Percentiles rank a stretch among this genome's conserved stretches.
phyloP scores from a whole-genome alignment of 2,797 vertebrate species.

The Rhincodon typus region DNA sequence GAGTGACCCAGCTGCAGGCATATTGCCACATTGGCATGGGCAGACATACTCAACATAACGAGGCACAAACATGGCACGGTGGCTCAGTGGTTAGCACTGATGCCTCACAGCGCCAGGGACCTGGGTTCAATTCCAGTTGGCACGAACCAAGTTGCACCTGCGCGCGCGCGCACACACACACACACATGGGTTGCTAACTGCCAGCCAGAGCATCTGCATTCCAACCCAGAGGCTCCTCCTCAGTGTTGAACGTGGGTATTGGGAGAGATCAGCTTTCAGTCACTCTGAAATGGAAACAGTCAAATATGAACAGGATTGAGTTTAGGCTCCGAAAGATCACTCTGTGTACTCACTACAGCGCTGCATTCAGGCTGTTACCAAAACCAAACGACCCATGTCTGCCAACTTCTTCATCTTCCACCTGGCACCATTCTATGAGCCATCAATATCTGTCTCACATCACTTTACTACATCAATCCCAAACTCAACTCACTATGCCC shows the following conservation, averaged over 20 bases:
- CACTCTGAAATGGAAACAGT: background rate
- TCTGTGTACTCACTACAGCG: accelerated
- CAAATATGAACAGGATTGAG: background rate
- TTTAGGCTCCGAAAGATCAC: background rate
- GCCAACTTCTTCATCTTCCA: background rate
- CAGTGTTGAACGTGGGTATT: background rate
- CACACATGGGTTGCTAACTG: background rate
- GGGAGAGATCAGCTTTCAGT: background rate
- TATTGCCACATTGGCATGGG: no score
- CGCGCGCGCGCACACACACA: no score
- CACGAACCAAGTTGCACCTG: no score
- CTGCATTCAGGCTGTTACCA: background rate
- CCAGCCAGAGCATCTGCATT: background rate
- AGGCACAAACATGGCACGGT: no score
- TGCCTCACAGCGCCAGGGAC: no score
- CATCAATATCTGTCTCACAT: background rate
- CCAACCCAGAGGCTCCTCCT: background rate
- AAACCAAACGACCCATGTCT: background rate
- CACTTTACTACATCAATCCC: no score
- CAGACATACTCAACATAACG: no score
- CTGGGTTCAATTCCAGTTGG: no score
- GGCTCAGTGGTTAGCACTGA: no score
- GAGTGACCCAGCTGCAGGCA: no score
- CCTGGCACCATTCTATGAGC: background rate
- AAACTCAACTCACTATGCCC: no score